A percentile compares a stretch with the other conserved stretches of the same genome.
phyloP scores from a whole-genome alignment of 2,113 vertebrate genomes.

The Carlito syrichta region DNA sequence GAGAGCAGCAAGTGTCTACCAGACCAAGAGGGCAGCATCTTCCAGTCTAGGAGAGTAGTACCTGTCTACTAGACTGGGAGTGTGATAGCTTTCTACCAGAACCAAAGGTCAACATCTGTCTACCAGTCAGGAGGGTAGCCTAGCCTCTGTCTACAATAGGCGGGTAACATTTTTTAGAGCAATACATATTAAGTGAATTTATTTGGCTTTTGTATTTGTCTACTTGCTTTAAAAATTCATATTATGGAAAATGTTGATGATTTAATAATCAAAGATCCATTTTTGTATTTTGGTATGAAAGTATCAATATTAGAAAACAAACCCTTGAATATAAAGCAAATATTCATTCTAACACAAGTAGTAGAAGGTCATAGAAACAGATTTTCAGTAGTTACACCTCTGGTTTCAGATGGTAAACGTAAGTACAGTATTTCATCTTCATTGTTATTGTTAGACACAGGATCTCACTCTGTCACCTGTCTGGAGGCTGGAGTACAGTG shows the following conservation, averaged over 20 bases:
- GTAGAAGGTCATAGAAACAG: not conserved
- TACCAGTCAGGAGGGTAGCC: not conserved
- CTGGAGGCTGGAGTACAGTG: no score
- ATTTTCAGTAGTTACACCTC: not conserved
- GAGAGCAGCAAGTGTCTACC: not conserved
- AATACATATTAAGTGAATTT: not conserved
- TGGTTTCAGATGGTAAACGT: not conserved
- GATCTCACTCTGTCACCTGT: no score
- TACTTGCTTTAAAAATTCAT: not conserved
- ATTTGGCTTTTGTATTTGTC: slow-evolving; percentile 8
- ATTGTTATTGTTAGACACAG: no score
- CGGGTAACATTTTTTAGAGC: not conserved
- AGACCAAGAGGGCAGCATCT: not conserved
- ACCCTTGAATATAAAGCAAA: not conserved
- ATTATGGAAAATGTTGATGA: not conserved
- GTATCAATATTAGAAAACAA: slow-evolving; percentile 29
- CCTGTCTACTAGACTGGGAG: not conserved
- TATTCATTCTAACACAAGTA: not conserved
- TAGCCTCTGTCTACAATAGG: not conserved
- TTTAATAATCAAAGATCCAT: slow-evolving; percentile 19
- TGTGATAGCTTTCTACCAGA: not conserved
- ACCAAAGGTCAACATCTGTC: not conserved
- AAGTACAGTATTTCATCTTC: no score
- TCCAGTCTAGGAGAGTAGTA: not conserved
- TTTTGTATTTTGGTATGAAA: slow-evolving; percentile 18